These are phyloP conservation scores for Orthosia cruda DNA, from an alignment of 2,888 invertebrate species.

Conservation along the genomic window DNA sequence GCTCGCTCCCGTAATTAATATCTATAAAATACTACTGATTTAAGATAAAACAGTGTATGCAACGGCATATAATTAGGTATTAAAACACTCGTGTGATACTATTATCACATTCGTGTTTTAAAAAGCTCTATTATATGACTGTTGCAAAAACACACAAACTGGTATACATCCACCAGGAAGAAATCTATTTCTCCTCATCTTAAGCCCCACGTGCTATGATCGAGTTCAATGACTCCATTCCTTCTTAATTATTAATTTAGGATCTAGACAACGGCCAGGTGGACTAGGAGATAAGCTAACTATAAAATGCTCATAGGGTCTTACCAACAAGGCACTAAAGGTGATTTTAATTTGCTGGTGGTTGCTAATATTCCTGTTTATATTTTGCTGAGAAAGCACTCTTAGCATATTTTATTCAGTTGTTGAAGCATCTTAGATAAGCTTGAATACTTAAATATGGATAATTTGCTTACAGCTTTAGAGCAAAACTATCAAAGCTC, in stretches of 20 bases:
- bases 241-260: slow-evolving; percentile 34
- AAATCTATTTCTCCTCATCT: background rate
- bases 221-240: slow-evolving; percentile 40
- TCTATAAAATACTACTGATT: too few species aligned
- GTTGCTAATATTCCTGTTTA: slow-evolving; percentile 19
- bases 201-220: slow-evolving; percentile 21
- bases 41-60: too few species aligned
- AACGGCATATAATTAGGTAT: too few species aligned
- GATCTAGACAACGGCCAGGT: slow-evolving; percentile 25
- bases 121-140: too few species aligned
- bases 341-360: slow-evolving; percentile 7
- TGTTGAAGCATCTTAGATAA: background rate
- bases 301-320: background rate
- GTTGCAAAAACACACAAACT: too few species aligned
- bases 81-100: too few species aligned
- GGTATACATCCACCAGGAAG: background rate
- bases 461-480: background rate
- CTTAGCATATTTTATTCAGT: slow-evolving; percentile 31
- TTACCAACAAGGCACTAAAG: slow-evolving; percentile 14
- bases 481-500: background rate
- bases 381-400: slow-evolving; percentile 2
- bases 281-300: slow-evolving; percentile 12
- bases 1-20: too few species aligned
- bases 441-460: slow-evolving; percentile 19
- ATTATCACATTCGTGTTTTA: too few species aligned